Evolutionary conservation across 2,797 vertebrate genomes (phyloP).

Genomic region (Girardinus metallicus): DNA sequence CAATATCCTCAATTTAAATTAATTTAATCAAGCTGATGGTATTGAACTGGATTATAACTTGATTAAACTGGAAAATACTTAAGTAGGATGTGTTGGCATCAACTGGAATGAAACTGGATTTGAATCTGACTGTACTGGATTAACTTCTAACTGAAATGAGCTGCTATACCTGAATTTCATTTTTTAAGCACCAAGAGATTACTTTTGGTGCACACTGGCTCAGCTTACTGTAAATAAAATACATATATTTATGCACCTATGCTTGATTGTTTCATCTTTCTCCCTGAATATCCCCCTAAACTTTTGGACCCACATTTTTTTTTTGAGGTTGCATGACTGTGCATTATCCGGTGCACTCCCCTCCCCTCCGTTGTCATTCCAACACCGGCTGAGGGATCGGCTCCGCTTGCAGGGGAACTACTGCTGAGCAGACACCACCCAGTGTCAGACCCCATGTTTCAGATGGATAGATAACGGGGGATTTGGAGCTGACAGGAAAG

Average conservation of each 20-base stretch:
- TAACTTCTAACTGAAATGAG: not conserved
- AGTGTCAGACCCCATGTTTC: constrained; percentile 44
- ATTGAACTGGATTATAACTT: not conserved
- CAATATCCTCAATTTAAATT: not conserved
- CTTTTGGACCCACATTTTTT: not conserved
- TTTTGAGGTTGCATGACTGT: constrained; percentile 7
- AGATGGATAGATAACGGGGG: constrained; percentile 48
- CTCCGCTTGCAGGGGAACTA: constrained; percentile 25
- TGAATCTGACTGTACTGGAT: not conserved
- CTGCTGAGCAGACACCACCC: constrained; percentile 46
- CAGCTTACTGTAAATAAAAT: not conserved
- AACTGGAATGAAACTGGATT: not conserved
- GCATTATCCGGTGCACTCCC: constrained; percentile 4
- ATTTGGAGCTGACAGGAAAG: constrained; percentile 45
- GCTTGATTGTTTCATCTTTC: not conserved
- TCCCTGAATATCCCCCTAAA: not conserved
- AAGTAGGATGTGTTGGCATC: not conserved
- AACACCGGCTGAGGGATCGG: constrained; percentile 23
- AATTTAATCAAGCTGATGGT: not conserved
- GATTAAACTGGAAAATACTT: not conserved
- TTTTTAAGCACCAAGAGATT: not conserved
- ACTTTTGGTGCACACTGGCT: not conserved
- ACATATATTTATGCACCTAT: not conserved
- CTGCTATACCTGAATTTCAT: not conserved
- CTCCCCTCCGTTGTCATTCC: not conserved